Conservation (phyloP, 2,888 invertebrate genomes). For the Strigamia transsilvanica region DNA sequence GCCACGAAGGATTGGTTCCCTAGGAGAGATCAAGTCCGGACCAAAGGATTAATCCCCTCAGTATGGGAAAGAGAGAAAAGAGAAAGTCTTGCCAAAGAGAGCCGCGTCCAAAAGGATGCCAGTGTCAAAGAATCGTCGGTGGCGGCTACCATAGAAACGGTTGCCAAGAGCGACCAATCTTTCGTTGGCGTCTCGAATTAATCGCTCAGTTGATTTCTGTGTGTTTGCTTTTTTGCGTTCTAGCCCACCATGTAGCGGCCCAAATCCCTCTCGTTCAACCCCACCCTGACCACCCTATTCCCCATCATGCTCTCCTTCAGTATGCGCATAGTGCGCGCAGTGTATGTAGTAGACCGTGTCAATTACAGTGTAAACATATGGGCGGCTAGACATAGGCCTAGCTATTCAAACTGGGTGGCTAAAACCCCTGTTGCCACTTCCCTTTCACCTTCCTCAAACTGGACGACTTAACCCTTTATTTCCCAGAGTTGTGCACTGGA, state of each 20-base stretch:
- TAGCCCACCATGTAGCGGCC: slow-evolving; percentile 32
- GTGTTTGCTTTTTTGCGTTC: slow-evolving; percentile 27
- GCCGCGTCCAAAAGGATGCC: slow-evolving; percentile 6
- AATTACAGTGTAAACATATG: slow-evolving; percentile 47
- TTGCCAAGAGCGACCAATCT: slow-evolving; percentile 38
- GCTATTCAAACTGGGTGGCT: slow-evolving; percentile 36
- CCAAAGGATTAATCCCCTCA: slow-evolving; percentile 45
- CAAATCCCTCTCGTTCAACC: slow-evolving; percentile 24
- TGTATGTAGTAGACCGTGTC: slow-evolving; percentile 48
- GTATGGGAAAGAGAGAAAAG: slow-evolving; percentile 41
- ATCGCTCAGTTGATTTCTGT: slow-evolving; percentile 47
- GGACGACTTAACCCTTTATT: slow-evolving; percentile 48
- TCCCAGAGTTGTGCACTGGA: slow-evolving; percentile 4
- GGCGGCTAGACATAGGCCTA: slow-evolving; percentile 47
- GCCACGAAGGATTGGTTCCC: slow-evolving; percentile 47
- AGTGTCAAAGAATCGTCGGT: too few relatives aligned
- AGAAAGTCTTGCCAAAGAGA: slow-evolving; percentile 37
- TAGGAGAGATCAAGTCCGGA: slow-evolving; percentile 45
- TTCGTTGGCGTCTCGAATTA: slow-evolving; percentile 20
- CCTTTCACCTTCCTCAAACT: slow-evolving; percentile 33
- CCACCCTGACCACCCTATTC: not conserved
- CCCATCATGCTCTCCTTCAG: slow-evolving; percentile 21
- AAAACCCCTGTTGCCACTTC: slow-evolving; percentile 31
- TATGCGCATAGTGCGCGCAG: slow-evolving; percentile 32
- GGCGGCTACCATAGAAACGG: slow-evolving; percentile 40